Conservation (phyloP, 92 coral and sea anemone genomes). For the Chrysogorgia sp. region DNA sequence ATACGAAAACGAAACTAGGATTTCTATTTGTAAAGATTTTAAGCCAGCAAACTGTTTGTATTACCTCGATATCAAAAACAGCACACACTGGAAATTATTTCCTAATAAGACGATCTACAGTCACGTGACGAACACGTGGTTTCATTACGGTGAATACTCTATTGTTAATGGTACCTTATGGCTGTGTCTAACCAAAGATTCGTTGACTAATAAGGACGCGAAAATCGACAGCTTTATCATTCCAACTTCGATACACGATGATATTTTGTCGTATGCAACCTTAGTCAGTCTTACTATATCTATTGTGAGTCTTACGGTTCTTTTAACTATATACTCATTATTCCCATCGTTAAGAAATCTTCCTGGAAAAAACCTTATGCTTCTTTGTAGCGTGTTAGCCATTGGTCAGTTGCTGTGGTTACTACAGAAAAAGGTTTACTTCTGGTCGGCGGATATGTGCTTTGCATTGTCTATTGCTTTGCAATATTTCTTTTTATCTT, state of each 20-base stretch:
- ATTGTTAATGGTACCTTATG: slow-evolving; percentile 7
- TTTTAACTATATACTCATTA: slow-evolving; percentile 1
- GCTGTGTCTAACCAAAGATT: slow-evolving; percentile 23
- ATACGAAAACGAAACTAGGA: not conserved
- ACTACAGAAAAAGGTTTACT: not conserved
- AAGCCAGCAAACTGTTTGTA: slow-evolving; percentile 24
- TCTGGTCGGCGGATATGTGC: not conserved
- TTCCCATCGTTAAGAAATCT: slow-evolving; percentile 16
- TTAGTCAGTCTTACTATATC: slow-evolving; percentile 4
- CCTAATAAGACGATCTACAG: slow-evolving; percentile 13
- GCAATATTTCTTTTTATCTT: slow-evolving; percentile 23
- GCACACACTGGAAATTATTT: slow-evolving; percentile 6
- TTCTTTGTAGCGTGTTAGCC: slow-evolving; percentile 1
- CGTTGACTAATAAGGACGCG: not conserved
- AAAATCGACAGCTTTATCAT: not conserved
- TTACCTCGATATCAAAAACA: not conserved
- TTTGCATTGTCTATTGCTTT: not conserved
- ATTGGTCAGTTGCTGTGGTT: slow-evolving; percentile 12
- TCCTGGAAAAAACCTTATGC: slow-evolving; percentile 29
- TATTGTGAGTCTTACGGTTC: not conserved
- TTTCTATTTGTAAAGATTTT: not conserved
- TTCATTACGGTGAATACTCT: slow-evolving; percentile 33
- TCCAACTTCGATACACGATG: slow-evolving; percentile 3
- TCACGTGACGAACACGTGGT: slow-evolving; percentile 4
- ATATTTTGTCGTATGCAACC: slow-evolving; percentile 3